Evolutionary conservation across 2,888 invertebrate genomes (phyloP), one percentile per base, ranked within the genome.

Genomic region (Lissonota sp.): DNA sequence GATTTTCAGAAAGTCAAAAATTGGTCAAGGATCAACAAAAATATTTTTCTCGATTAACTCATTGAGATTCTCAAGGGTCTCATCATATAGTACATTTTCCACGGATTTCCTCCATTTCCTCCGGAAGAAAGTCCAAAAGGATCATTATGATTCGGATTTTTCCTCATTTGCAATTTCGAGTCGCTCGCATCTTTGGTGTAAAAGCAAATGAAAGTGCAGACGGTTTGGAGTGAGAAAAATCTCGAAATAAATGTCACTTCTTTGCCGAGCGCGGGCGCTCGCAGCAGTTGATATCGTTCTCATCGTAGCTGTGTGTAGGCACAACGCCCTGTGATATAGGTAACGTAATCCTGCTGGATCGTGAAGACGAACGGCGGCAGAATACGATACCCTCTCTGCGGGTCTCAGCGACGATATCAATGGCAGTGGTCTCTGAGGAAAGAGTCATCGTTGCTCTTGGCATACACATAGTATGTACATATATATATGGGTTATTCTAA

Each of bases 271-370:
- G 49, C n/a, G 49, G 49, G 26, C 77, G 77, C 71, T 70, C 57
- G 63, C 55, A 26, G 63, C 44, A 62, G 44, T n/a, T 53, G 55
- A 51, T 42, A 8, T 63, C 73, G 63, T 16, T 10, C 53, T 51
- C 58, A 14, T 69, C 16, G 78, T 63, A n/a, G 57, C 49, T 12
- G 70, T 70, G 60, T 55, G 60, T 57, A 77, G 53, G 64, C 6
- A 26, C 44, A 39, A 64, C 53, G 58, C 49, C 42, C 44, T 55
- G 16, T 69, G 75, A 79, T 71, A 76, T 72, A 75, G 87, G 88
- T 88, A 88, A 88, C 88, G 88, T 87, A 88, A 88, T 88, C 88
- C 88, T 84, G 85, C 67, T 79, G 78, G 86, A 87, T 88, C 88
- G 87, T 83, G 87, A 88, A 88, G 88, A 88, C 88, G 87, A 85